Conservation (phyloP, 2,797 vertebrate species). For the Chromobotia macracanthus region DNA sequence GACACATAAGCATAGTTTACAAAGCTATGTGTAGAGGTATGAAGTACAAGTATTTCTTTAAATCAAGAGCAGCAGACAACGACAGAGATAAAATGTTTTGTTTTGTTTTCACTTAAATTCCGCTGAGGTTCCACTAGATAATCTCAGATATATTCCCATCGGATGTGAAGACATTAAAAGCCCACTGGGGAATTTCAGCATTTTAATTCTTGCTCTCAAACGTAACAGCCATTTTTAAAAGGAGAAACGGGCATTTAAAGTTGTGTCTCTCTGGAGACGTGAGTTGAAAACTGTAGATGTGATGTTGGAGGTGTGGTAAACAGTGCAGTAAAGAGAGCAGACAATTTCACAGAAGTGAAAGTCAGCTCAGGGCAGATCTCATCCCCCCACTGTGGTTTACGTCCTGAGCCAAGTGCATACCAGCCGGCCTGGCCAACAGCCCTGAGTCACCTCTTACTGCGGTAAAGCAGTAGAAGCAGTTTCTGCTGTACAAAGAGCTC, state of each 20-base stretch:
- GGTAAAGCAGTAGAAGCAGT: neutral
- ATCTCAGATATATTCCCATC: neutral
- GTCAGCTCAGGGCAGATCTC: conserved; percentile 63
- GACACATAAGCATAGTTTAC: too few relatives aligned
- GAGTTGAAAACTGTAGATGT: conserved; percentile 19
- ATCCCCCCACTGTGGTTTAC: conserved; percentile 47
- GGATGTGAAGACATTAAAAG: neutral
- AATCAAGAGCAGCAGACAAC: neutral
- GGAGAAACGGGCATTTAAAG: neutral
- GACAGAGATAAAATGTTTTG: neutral
- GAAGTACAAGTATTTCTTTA: neutral
- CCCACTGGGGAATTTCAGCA: neutral
- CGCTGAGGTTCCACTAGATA: neutral
- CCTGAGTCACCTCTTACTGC: conserved; percentile 13
- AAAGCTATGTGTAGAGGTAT: too few relatives aligned
- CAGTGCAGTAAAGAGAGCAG: conserved; percentile 65
- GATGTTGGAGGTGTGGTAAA: conserved; percentile 54
- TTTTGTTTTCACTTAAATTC: neutral
- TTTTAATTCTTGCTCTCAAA: neutral
- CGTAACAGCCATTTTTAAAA: conserved; percentile 3
- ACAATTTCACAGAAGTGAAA: conserved; percentile 65
- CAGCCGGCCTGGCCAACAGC: conserved; percentile 49
- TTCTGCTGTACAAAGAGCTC: conserved; percentile 18
- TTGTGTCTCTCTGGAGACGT: conserved; percentile 10
- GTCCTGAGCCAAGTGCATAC: conserved; percentile 65